phyloP scores from a whole-genome alignment of 2,113 vertebrate species.

The Cettia cetti region DNA sequence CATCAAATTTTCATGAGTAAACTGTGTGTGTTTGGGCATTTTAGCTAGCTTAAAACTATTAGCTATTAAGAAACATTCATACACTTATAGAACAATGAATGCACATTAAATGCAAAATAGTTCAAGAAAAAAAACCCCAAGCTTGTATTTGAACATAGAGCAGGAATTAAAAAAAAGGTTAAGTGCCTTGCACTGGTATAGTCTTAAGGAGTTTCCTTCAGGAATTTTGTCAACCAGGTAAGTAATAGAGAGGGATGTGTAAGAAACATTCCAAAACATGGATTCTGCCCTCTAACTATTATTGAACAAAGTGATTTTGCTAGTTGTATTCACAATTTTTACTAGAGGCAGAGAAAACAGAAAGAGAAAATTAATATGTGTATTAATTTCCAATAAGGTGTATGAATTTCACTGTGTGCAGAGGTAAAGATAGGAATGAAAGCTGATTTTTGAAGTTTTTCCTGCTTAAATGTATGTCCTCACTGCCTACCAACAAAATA shows the following conservation, averaged over 20 bases:
- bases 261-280: background rate
- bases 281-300: background rate
- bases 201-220: background rate
- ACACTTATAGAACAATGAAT: background rate
- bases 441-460: background rate
- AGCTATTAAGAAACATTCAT: background rate
- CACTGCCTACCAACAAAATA: background rate
- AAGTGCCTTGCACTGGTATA: background rate
- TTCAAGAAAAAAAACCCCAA: background rate
- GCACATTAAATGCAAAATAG: background rate
- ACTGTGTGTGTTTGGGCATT: background rate
- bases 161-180: background rate
- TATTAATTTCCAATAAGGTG: background rate
- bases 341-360: background rate
- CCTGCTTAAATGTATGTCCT: background rate
- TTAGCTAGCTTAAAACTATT: background rate
- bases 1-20: conserved; percentile 53
- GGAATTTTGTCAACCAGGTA: background rate
- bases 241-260: background rate
- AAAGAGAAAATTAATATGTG: background rate
- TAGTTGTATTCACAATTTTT: background rate
- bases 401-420: background rate
- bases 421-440: background rate
- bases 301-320: background rate
- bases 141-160: background rate